These are phyloP conservation scores for Xylophagus ater DNA, from an alignment of 2,888 invertebrate genomes.

Conservation along the genomic window DNA sequence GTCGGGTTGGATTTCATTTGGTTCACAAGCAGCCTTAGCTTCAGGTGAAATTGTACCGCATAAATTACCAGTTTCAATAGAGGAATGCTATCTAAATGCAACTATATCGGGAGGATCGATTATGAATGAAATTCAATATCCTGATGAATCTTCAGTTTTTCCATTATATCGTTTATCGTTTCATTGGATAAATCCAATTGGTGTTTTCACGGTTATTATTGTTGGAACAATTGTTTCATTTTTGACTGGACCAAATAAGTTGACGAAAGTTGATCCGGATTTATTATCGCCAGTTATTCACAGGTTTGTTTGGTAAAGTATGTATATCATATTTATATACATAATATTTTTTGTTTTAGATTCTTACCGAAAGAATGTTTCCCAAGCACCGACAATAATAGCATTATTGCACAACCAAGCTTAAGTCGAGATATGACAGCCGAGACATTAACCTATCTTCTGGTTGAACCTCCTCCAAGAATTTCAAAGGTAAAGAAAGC, in stretches of 20 bases:
- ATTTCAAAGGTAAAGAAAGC: constrained; percentile 1
- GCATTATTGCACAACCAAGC: neutral
- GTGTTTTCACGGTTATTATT: constrained; percentile 51
- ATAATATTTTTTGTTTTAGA: constrained; percentile 17
- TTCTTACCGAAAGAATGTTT: constrained; percentile 34
- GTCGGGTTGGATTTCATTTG: constrained; percentile 53
- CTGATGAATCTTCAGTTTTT: constrained; percentile 47
- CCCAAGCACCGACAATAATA: constrained; percentile 12
- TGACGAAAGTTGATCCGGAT: constrained; percentile 45
- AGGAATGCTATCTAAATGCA: constrained; percentile 32
- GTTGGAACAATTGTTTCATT: constrained; percentile 57
- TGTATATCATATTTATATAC: neutral
- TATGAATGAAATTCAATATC: constrained; percentile 21
- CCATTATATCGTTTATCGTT: constrained; percentile 68
- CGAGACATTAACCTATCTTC: constrained; percentile 21
- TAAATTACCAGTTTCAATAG: constrained; percentile 43
- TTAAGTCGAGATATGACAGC: constrained; percentile 19
- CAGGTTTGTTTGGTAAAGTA: constrained; percentile 29
- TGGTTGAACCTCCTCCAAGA: constrained; percentile 11
- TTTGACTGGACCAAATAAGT: constrained; percentile 43
- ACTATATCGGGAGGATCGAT: constrained; percentile 12
- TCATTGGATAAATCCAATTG: constrained; percentile 70
- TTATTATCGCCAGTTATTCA: constrained; percentile 50
- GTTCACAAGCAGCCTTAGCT: constrained; percentile 55
- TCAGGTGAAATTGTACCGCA: constrained; percentile 47